Evolutionary conservation across 2,888 invertebrate genomes (phyloP).

Genomic region (Cryptosula pallasiana): DNA sequence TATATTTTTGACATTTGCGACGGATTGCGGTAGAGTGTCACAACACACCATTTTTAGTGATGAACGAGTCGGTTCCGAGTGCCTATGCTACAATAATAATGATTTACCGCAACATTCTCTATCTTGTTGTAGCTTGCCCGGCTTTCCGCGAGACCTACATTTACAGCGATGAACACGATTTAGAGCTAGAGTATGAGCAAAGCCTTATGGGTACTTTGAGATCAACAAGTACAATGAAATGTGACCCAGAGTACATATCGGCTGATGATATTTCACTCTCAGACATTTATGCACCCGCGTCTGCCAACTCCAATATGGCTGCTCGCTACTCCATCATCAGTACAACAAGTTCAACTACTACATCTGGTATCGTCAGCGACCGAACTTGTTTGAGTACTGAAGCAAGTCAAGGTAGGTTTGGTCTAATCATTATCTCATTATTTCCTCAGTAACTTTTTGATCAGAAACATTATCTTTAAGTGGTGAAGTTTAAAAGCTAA

Average conservation of each 20-base stretch:
- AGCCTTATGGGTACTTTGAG: background rate
- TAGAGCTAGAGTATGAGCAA: conserved; percentile 41
- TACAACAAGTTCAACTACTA: conserved; percentile 91
- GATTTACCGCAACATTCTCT: no score
- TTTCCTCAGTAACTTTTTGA: background rate
- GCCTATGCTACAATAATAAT: no score
- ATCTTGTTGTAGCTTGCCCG: conserved; percentile 59
- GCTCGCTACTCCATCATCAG: conserved; percentile 79
- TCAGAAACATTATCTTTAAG: no score
- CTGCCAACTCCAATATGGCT: conserved; percentile 28
- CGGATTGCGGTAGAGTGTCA: no score
- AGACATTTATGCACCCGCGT: background rate
- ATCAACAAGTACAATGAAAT: background rate
- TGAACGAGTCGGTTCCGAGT: no score
- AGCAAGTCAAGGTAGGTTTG: conserved; percentile 5
- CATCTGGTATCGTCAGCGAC: conserved; percentile 92
- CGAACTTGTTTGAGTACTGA: conserved; percentile 35
- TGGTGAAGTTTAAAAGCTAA: no score
- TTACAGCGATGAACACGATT: conserved; percentile 57
- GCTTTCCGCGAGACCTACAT: conserved; percentile 67
- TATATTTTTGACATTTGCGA: no score
- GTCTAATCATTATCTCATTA: background rate
- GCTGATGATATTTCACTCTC: background rate
- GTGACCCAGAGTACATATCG: background rate
- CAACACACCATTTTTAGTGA: no score